Conservation (phyloP, 2,113 vertebrate species). For the Garra rufa region DNA sequence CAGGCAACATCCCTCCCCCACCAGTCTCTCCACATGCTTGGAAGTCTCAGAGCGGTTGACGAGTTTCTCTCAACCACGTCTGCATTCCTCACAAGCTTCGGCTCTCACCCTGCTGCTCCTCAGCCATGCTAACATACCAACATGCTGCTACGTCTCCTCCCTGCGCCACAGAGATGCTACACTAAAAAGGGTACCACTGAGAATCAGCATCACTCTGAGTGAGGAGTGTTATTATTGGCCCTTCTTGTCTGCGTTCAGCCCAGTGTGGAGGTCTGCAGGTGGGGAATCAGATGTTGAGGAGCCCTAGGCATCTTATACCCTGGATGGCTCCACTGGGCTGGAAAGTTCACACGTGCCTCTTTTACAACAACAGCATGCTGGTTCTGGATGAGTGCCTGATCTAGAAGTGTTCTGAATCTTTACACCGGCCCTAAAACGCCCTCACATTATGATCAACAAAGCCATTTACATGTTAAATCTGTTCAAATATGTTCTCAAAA, state of each 20-base stretch:
- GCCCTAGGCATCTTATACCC: constrained; percentile 46
- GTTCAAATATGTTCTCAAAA: neutral
- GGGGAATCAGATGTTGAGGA: constrained; percentile 37
- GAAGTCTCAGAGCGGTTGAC: neutral
- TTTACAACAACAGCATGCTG: neutral
- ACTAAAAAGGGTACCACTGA: neutral
- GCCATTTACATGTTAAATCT: neutral
- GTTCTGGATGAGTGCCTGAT: neutral
- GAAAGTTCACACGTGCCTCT: constrained; percentile 55
- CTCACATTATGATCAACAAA: neutral
- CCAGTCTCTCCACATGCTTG: constrained; percentile 23
- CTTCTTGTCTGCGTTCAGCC: neutral
- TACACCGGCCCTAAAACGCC: neutral
- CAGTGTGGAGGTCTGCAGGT: constrained; percentile 2
- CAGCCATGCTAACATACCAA: neutral
- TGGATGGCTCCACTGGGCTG: constrained; percentile 37
- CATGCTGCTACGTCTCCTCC: neutral
- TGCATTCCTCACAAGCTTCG: constrained; percentile 23
- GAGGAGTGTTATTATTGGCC: constrained; percentile 40
- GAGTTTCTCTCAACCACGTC: constrained; percentile 24
- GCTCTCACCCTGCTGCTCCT: neutral
- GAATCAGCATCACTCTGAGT: neutral
- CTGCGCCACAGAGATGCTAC: neutral
- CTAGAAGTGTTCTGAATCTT: neutral
- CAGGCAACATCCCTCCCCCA: neutral